phyloP scores from a whole-genome alignment of 2,113 vertebrate species.

The Etheostoma spectabile region DNA sequence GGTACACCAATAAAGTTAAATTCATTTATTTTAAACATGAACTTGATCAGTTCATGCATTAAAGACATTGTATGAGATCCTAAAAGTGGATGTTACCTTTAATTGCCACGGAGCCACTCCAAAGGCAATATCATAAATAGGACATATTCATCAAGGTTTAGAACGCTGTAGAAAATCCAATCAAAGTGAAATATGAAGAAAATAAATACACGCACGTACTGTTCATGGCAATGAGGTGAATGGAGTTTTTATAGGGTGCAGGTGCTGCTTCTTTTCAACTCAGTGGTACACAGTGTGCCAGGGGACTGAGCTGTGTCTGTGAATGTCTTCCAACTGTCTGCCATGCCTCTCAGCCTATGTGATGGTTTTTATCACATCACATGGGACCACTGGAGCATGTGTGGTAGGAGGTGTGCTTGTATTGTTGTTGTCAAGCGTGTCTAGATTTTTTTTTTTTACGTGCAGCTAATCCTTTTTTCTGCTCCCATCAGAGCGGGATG shows the following conservation, averaged over 20 bases:
- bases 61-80: not conserved
- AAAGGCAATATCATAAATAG: not conserved
- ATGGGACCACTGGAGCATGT: slow-evolving; percentile 62
- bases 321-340: slow-evolving; percentile 56
- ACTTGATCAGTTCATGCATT: not conserved
- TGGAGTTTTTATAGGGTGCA: not conserved
- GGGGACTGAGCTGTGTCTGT: slow-evolving; percentile 38
- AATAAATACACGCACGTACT: not conserved
- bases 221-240: not conserved
- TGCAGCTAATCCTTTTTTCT: slow-evolving; percentile 66
- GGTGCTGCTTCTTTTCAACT: slow-evolving; percentile 26
- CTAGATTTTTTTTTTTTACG: slow-evolving; percentile 47
- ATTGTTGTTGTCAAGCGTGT: slow-evolving; percentile 74
- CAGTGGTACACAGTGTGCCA: not conserved
- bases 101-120: not conserved
- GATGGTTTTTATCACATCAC: slow-evolving; percentile 70
- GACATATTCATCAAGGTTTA: not conserved
- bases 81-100: not conserved
- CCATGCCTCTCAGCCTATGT: slow-evolving; percentile 43
- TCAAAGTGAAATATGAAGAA: slow-evolving; percentile 4
- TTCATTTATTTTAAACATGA: not conserved
- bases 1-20: not conserved
- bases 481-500: slow-evolving; percentile 44
- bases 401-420: slow-evolving; percentile 58
- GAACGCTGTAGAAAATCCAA: slow-evolving; percentile 7